These are phyloP conservation scores for Elachura formosa DNA, from an alignment of 2,113 vertebrate species.

Conservation along the genomic window DNA sequence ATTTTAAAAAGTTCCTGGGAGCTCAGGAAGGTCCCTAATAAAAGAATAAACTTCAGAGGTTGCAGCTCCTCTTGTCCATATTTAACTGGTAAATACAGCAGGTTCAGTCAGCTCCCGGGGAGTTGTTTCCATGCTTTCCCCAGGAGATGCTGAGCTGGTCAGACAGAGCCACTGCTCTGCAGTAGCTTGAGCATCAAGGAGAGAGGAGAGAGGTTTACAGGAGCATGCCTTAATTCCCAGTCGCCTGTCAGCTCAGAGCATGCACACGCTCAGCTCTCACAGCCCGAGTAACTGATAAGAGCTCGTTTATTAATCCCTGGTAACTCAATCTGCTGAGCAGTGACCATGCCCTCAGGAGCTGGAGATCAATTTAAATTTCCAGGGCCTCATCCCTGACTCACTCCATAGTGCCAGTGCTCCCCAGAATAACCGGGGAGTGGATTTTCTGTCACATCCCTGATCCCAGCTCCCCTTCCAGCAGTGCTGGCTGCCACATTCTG, in stretches of 20 bases:
- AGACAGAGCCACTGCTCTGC: not conserved
- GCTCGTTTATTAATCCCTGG: not conserved
- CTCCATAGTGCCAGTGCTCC: not conserved
- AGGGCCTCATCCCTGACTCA: not conserved
- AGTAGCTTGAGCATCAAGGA: not conserved
- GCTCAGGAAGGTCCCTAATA: not conserved
- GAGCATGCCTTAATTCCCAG: not conserved
- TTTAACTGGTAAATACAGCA: not conserved
- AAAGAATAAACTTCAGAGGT: not conserved
- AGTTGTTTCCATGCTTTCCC: not conserved
- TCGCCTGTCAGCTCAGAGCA: not conserved
- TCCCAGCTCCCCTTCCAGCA: not conserved
- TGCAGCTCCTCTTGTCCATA: fast-evolving
- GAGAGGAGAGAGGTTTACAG: not conserved
- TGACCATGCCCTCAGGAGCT: not conserved
- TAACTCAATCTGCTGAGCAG: not conserved
- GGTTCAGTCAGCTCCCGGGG: not conserved
- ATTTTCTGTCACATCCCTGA: not conserved
- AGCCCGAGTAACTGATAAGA: not conserved
- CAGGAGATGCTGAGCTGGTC: not conserved
- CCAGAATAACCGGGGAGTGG: not conserved
- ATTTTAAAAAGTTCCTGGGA: not conserved
- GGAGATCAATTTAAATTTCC: not conserved
- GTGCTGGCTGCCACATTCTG: not conserved
- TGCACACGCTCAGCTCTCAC: not conserved